These are phyloP conservation scores for Poeciliopsis retropinna DNA, from an alignment of 2,113 vertebrate genomes.

Conservation along the genomic window DNA sequence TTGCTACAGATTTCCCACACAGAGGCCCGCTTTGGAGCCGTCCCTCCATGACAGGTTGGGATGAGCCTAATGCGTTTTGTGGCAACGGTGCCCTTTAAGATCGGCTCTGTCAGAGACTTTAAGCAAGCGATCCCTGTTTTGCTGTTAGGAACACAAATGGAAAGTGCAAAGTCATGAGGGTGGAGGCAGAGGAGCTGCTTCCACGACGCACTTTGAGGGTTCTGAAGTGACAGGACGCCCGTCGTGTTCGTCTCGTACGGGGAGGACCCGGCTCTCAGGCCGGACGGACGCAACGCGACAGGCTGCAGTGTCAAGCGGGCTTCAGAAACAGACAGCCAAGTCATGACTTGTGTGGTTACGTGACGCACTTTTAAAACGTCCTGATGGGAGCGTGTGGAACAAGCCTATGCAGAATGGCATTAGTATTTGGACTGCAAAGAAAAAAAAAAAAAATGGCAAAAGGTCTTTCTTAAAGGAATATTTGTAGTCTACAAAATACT, in stretches of 20 bases:
- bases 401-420: constrained; percentile 17
- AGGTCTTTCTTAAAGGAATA: constrained; percentile 18
- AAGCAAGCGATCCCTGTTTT: constrained; percentile 16
- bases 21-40: constrained; percentile 12
- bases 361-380: constrained; percentile 17
- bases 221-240: constrained; percentile 57
- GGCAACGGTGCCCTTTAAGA: constrained; percentile 38
- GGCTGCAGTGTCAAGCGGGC: constrained; percentile 37
- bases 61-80: constrained; percentile 40
- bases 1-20: constrained; percentile 11
- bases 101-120: constrained; percentile 28
- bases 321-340: constrained; percentile 28
- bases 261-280: constrained; percentile 7
- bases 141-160: constrained; percentile 8
- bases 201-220: constrained; percentile 38
- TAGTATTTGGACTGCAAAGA: constrained; percentile 27
- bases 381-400: constrained; percentile 18
- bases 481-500: constrained; percentile 31
- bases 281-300: constrained; percentile 30
- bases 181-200: constrained; percentile 2
- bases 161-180: constrained; percentile 33
- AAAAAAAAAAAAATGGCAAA: constrained; percentile 3
- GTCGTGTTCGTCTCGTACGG: constrained; percentile 26
- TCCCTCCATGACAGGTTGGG: constrained; percentile 41
- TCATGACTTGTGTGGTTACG: constrained; percentile 28